Conservation (phyloP, 1,140 invertebrate species). For the Drosophila pandora region DNA sequence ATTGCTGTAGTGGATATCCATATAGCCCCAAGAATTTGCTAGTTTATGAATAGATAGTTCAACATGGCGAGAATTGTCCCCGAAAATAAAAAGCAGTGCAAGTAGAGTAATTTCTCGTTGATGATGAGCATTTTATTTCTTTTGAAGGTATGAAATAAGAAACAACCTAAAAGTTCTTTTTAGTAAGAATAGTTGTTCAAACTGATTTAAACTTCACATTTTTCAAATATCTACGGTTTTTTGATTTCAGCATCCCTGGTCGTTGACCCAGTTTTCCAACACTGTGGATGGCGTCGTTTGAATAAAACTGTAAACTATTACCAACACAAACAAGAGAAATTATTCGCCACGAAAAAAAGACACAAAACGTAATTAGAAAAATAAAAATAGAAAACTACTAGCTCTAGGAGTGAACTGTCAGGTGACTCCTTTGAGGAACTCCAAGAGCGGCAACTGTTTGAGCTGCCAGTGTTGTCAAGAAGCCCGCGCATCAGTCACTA, state of each 20-base stretch:
- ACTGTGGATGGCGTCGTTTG: constrained; percentile 73
- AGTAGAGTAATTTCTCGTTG: too few species aligned
- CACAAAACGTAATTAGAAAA: constrained; percentile 44
- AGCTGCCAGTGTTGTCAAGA: constrained; percentile 8
- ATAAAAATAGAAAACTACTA: constrained; percentile 11
- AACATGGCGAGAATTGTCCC: too few species aligned
- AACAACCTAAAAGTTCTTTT: too few species aligned
- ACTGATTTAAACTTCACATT: not conserved
- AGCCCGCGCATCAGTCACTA: constrained; percentile 7
- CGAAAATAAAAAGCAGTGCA: too few species aligned
- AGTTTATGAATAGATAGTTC: too few species aligned
- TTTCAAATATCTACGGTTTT: not conserved
- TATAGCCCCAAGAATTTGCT: too few species aligned
- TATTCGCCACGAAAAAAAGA: constrained; percentile 6
- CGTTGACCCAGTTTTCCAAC: constrained; percentile 23
- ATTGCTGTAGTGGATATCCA: too few species aligned
- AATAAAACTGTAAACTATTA: constrained; percentile 79
- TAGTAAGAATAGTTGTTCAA: too few species aligned
- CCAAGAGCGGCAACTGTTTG: constrained; percentile 2
- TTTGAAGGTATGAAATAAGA: too few species aligned
- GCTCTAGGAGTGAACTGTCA: not conserved
- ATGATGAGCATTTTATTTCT: too few species aligned
- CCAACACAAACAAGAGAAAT: constrained; percentile 52
- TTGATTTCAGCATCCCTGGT: not conserved
- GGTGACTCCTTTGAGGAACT: not conserved